Evolutionary conservation across 2,888 invertebrate genomes (phyloP).

Genomic region (Pheosia tremula): DNA sequence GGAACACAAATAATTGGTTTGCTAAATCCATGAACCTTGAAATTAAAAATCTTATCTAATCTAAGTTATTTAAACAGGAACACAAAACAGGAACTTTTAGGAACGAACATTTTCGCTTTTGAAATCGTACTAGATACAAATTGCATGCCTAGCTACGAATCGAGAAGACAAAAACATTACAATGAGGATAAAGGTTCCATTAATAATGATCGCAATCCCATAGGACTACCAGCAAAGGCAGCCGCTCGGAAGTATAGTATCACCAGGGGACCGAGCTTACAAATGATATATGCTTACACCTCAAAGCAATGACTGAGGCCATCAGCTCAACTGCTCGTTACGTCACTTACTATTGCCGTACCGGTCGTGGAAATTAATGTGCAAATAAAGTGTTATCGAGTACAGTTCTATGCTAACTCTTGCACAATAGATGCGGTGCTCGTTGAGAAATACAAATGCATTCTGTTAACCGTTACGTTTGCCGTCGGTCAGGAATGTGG

Average conservation of each 20-base stretch:
- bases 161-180: constrained; percentile 16
- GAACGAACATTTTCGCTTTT: constrained; percentile 7
- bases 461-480: constrained; percentile 34
- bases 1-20: constrained; percentile 50
- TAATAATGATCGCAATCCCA: constrained; percentile 30
- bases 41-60: constrained; percentile 44
- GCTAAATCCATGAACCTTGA: constrained; percentile 38
- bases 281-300: constrained; percentile 38
- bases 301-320: constrained; percentile 33
- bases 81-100: constrained; percentile 8
- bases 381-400: constrained; percentile 23
- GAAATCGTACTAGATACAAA: background rate
- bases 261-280: constrained; percentile 34
- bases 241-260: constrained; percentile 30
- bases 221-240: constrained; percentile 28
- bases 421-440: constrained; percentile 32
- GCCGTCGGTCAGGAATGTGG: constrained; percentile 41
- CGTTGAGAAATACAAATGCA: constrained; percentile 32
- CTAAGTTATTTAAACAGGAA: constrained; percentile 25
- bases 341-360: constrained; percentile 7
- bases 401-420: constrained; percentile 22
- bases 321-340: constrained; percentile 25
- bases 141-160: constrained; percentile 11
- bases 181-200: constrained; percentile 34
- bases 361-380: background rate